Conservation (phyloP, 1,140 invertebrate species). For the Melitaea cinxia region DNA sequence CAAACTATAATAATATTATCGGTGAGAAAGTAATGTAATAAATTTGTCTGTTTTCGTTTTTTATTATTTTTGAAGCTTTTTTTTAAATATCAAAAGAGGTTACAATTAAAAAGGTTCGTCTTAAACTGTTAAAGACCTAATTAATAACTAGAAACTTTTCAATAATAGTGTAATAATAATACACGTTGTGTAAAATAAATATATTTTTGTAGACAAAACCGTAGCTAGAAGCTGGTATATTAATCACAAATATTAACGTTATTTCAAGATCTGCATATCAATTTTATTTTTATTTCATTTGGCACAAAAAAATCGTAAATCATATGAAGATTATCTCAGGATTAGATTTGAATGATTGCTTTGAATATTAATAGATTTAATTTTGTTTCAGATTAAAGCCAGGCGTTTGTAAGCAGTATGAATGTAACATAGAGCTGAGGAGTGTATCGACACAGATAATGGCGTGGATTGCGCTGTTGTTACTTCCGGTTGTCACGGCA, state of each 20-base stretch:
- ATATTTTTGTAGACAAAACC: no score
- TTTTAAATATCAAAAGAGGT: no score
- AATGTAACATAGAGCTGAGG: constrained; percentile 51
- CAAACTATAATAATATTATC: no score
- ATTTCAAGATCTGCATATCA: not conserved
- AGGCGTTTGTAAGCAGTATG: constrained; percentile 21
- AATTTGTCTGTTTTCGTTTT: no score
- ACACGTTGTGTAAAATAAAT: no score
- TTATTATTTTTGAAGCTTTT: no score
- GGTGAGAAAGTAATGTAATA: no score
- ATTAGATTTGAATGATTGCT: constrained; percentile 10
- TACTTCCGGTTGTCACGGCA: constrained; percentile 51
- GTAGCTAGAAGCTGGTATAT: not conserved
- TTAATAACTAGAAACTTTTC: no score
- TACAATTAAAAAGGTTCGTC: no score
- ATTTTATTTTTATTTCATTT: constrained; percentile 5
- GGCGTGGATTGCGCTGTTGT: constrained; percentile 52
- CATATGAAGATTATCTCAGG: constrained; percentile 9
- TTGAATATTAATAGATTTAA: constrained; percentile 1
- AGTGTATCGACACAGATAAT: constrained; percentile 55
- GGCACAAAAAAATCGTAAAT: constrained; percentile 10
- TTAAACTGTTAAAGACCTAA: no score
- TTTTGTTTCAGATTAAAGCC: constrained; percentile 59
- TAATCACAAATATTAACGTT: not conserved
- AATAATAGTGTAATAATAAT: no score